phyloP scores from a whole-genome alignment of 2,888 invertebrate species.

The Eumacrocentrus americanus region DNA sequence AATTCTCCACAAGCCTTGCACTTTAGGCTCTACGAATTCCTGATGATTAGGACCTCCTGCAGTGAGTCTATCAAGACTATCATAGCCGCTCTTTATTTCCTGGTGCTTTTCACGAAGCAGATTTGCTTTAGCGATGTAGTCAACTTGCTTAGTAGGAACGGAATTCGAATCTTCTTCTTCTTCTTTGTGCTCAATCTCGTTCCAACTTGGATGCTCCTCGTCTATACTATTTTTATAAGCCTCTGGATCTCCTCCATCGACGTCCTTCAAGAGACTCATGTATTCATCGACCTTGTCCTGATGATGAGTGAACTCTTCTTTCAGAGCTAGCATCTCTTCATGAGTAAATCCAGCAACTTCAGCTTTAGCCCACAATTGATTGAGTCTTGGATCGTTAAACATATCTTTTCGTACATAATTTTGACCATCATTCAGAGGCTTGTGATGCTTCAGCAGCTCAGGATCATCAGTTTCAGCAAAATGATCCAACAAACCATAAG shows the following conservation, averaged over 20 bases:
- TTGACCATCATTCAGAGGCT: constrained; percentile 60
- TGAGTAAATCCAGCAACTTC: constrained; percentile 84
- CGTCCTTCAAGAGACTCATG: constrained; percentile 76
- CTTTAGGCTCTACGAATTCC: constrained; percentile 91
- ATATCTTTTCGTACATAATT: constrained; percentile 69
- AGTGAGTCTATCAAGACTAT: constrained; percentile 75
- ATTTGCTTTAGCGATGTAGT: constrained; percentile 73
- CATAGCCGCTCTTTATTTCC: constrained; percentile 79
- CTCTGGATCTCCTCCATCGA: constrained; percentile 68
- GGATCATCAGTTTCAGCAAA: constrained; percentile 74
- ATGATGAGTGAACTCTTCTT: constrained; percentile 89
- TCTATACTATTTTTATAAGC: constrained; percentile 74
- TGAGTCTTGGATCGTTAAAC: constrained; percentile 89
- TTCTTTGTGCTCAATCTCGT: constrained; percentile 68
- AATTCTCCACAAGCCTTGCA: constrained; percentile 85
- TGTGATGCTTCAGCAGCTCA: constrained; percentile 66
- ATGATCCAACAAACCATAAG: constrained; percentile 80
- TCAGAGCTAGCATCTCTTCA: constrained; percentile 80
- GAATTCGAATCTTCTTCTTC: constrained; percentile 66
- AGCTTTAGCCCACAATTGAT: constrained; percentile 88
- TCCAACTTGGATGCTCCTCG: constrained; percentile 61
- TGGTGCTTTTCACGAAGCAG: constrained; percentile 74
- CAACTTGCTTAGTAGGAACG: constrained; percentile 65
- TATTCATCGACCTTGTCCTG: constrained; percentile 93
- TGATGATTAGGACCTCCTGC: constrained; percentile 79